Conservation (phyloP, 2,888 invertebrate genomes). For the Marasmarcha lunaedactyla region DNA sequence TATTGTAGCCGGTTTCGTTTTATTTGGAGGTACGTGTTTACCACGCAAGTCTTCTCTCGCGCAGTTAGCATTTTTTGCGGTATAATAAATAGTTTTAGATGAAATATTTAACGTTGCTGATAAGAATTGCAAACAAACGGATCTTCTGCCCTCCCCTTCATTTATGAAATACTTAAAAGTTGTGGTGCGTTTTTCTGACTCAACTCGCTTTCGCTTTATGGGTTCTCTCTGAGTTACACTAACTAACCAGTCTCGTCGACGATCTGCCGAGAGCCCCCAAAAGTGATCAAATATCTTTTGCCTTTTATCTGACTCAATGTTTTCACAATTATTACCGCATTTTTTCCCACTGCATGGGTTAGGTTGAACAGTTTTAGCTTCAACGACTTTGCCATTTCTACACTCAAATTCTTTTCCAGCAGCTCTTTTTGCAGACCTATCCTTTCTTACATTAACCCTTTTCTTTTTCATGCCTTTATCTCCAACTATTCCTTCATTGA, state of each 20-base stretch:
- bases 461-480: constrained; percentile 8
- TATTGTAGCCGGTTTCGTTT: constrained; percentile 5
- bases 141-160: constrained; percentile 11
- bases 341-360: constrained; percentile 13
- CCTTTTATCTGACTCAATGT: constrained; percentile 11
- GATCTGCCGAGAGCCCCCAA: constrained; percentile 5
- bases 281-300: constrained; percentile 10
- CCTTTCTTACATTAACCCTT: constrained; percentile 7
- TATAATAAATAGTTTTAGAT: constrained; percentile 10
- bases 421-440: constrained; percentile 1
- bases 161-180: constrained; percentile 13
- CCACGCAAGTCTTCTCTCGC: constrained; percentile 14
- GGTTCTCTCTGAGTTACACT: constrained; percentile 5
- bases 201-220: constrained; percentile 10
- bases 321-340: constrained; percentile 14
- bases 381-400: constrained; percentile 4
- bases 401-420: constrained; percentile 4
- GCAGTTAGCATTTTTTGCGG: constrained; percentile 2
- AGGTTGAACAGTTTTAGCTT: constrained; percentile 3
- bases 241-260: constrained; percentile 11
- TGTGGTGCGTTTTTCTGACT: constrained; percentile 4
- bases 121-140: constrained; percentile 13
- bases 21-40: constrained; percentile 13
- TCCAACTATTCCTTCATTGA: constrained; percentile 3
- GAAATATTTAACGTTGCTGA: constrained; percentile 11